Evolutionary conservation across 1,140 invertebrate genomes (phyloP), one percentile per base, ranked within the genome.

Genomic region (Metopolophium dirhodum): DNA sequence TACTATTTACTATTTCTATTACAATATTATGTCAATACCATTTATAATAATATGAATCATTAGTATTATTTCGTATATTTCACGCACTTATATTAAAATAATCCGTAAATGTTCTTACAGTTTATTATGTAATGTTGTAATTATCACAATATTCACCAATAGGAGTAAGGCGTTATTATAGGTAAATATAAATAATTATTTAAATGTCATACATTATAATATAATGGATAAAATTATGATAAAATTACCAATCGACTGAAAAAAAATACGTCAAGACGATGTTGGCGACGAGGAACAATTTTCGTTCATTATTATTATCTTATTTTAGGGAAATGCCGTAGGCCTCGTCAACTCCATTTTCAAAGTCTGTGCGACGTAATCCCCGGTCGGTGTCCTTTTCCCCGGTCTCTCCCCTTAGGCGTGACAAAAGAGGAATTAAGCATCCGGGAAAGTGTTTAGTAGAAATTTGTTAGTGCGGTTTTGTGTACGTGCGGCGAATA

Each of bases 381-480:
- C 35, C 91, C 61, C 47, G n/a, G 51, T 6, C 22, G 30, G 47
- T 41, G 68, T 51, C 30, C 41, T 85, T 49, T 83, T 51, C 41
- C 22, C 7, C 82, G 20, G 82, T 86, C n/a, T 85, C 49, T 18
- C 49, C 91, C 91, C 91, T 68, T 37, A 41, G 91, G 91, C 49
- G 91, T 86, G 91, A 86, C 91, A 93, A 93, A 93, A 85, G 82
- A 85, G 49, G 91, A 85, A 93, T 85, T 93, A 93, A 85, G 47
- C 82, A 93, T 86, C 77, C 91, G 91, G 91, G 49, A 85, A 86
- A 93, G 91, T 86, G 91, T 93, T 93, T 93, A 93, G 91, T 35
- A n/a, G 82, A 93, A 93, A 86, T 86, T 93, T 93, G 91, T 93
- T 85, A 86, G 82, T 83, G 91, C 49, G 91, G 82, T 92, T 82